Evolutionary conservation across 2,888 invertebrate genomes (phyloP), one percentile per base, ranked within the genome.

Genomic region (Amphipyra berbera): DNA sequence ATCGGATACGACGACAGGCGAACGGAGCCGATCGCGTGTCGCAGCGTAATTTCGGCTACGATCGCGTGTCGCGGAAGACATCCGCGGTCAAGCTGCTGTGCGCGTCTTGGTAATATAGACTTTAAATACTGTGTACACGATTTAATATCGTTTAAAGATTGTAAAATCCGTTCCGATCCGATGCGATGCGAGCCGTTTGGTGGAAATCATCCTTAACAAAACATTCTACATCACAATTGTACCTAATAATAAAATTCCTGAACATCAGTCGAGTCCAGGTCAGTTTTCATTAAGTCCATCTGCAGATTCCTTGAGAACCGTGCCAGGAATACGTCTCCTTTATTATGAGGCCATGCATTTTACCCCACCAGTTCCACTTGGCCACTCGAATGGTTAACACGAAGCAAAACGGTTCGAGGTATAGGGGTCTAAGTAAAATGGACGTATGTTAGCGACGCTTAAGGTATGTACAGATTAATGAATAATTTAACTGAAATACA

Each of bases 291-390:
- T 66, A 76, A 68, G 55, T 68, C 58, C 53, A 59, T 69, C 65
- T 67, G 64, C 42, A 75, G 79, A 77, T 77, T 77, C 81, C 79
- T 82, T 65, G 74, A 73, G 70, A 75, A 54, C 53, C 65, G 50
- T 59, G 69, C 70, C 72, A 61, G 58, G 76, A 78, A 79, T 76
- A 73, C 68, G 70, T 65, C 69, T 72, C 69, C 73, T 72, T 73
- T 76, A 82, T 78, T 74, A 64, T 73, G 37, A 37, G 37, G 46
- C 69, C 55, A 58, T 65, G 61, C 57, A 56, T 59, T 42, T 14
- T 35, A 37, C 8, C 7, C 21, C 50, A 55, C 70, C 75, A 74
- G 21, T 9, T 1, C 10, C 2, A 15, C 7, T n/a, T 8, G 14
- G 45, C 8, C 40, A 6, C 10, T 35, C 5, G 5, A 41, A 13